Conservation (phyloP, 2,888 invertebrate genomes). For the Vanessa cardui region DNA sequence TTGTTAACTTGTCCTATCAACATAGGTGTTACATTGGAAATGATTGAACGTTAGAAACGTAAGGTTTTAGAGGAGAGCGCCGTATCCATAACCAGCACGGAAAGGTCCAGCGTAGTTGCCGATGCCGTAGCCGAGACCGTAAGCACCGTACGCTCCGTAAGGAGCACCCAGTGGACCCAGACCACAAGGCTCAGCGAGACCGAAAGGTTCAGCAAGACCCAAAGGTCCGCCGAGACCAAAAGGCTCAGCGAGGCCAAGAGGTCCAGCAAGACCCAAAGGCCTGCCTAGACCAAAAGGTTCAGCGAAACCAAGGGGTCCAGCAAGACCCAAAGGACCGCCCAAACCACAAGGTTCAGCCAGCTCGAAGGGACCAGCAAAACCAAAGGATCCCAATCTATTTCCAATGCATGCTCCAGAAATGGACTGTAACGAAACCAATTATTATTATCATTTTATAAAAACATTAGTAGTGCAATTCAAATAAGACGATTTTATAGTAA, state of each 20-base stretch:
- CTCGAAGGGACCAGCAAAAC: neutral
- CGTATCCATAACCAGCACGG: too few species aligned
- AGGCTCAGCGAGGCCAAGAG: neutral
- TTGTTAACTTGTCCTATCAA: too few species aligned
- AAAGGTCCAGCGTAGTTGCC: neutral
- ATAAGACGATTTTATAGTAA: neutral
- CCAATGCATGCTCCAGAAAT: conserved; percentile 43
- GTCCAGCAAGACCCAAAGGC: too few species aligned
- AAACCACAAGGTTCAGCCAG: neutral
- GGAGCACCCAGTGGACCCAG: neutral
- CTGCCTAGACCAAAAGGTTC: too few species aligned
- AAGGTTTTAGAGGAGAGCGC: too few species aligned
- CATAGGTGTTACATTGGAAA: too few species aligned
- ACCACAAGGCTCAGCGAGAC: neutral
- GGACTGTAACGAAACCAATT: conserved; percentile 36
- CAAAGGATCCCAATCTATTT: conserved; percentile 5
- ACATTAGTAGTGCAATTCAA: neutral
- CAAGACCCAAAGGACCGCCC: neutral
- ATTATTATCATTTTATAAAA: neutral
- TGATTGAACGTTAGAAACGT: too few species aligned
- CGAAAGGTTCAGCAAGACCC: neutral
- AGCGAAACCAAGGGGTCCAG: neutral
- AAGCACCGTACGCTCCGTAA: neutral
- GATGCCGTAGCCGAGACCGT: neutral
- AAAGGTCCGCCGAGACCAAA: neutral